Evolutionary conservation across 2,113 vertebrate species (phyloP).

Genomic region (Sinocyclocheilus rhinocerous): DNA sequence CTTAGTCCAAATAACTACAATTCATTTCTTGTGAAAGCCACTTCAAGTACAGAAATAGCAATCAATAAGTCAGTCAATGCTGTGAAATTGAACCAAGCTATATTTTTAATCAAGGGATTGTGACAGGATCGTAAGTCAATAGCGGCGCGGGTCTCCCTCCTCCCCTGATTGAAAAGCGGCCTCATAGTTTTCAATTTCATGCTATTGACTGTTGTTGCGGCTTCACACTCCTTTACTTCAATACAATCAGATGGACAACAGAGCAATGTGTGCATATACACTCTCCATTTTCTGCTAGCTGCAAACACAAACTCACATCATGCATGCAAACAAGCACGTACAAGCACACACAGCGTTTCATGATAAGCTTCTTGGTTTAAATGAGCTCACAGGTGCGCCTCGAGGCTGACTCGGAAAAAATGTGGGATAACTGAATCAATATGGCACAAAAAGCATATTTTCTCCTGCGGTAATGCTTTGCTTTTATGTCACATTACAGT

Average conservation of each 20-base stretch:
- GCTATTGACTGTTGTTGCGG: slow-evolving; percentile 48
- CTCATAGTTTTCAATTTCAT: slow-evolving; percentile 57
- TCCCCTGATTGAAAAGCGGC: slow-evolving; percentile 38
- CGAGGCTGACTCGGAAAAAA: neutral
- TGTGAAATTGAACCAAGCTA: slow-evolving; percentile 55
- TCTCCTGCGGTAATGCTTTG: slow-evolving; percentile 22
- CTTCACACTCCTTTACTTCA: slow-evolving; percentile 23
- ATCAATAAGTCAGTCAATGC: slow-evolving; percentile 54
- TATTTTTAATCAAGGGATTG: slow-evolving; percentile 57
- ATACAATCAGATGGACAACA: slow-evolving; percentile 45
- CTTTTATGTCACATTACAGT: slow-evolving; percentile 20
- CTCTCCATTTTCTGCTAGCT: slow-evolving; percentile 27
- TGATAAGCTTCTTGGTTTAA: slow-evolving; percentile 9
- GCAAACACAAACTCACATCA: slow-evolving; percentile 29
- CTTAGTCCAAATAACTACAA: slow-evolving; percentile 49
- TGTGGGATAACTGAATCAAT: slow-evolving; percentile 35
- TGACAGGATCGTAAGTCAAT: slow-evolving; percentile 57
- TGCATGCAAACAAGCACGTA: neutral
- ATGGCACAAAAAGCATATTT: slow-evolving; percentile 34
- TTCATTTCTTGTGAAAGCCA: slow-evolving; percentile 51
- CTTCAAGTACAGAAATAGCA: slow-evolving; percentile 50
- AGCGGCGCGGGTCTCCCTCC: neutral
- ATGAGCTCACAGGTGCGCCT: slow-evolving; percentile 31
- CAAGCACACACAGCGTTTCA: neutral
- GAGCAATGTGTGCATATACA: slow-evolving; percentile 28